Conservation (phyloP, 2,797 vertebrate species). For the Sparidentex hasta region DNA sequence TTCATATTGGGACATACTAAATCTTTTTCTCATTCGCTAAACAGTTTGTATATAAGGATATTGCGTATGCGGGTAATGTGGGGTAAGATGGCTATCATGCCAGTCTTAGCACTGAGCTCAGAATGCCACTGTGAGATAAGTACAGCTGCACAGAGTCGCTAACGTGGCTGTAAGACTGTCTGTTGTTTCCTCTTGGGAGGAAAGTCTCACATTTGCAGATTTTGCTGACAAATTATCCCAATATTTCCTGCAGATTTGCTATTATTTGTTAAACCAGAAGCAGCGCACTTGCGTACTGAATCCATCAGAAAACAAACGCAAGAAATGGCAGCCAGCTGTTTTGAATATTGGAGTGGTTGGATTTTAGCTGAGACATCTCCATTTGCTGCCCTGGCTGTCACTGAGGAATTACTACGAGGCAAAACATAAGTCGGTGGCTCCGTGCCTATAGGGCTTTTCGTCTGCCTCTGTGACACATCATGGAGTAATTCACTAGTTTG, state of each 20-base stretch:
- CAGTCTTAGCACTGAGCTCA: constrained; percentile 3
- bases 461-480: constrained; percentile 74
- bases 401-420: constrained; percentile 69
- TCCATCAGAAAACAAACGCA: constrained; percentile 34
- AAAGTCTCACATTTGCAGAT: constrained; percentile 18
- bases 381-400: constrained; percentile 69
- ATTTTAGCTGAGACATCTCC: constrained; percentile 71
- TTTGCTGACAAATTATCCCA: constrained; percentile 45
- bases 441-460: constrained; percentile 72
- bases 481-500: constrained; percentile 82
- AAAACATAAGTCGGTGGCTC: constrained; percentile 66
- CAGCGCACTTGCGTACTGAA: background rate
- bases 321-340: constrained; percentile 57
- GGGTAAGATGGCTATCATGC: background rate
- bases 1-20: no score
- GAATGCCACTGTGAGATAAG: background rate
- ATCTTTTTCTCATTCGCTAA: no score
- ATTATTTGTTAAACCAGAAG: constrained; percentile 45
- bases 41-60: no score
- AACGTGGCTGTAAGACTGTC: background rate
- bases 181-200: background rate
- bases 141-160: background rate
- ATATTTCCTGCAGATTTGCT: constrained; percentile 21
- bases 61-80: no score
- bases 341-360: constrained; percentile 54